phyloP scores from a whole-genome alignment of 2,888 invertebrate species.

The Tryphoninae sp. region DNA sequence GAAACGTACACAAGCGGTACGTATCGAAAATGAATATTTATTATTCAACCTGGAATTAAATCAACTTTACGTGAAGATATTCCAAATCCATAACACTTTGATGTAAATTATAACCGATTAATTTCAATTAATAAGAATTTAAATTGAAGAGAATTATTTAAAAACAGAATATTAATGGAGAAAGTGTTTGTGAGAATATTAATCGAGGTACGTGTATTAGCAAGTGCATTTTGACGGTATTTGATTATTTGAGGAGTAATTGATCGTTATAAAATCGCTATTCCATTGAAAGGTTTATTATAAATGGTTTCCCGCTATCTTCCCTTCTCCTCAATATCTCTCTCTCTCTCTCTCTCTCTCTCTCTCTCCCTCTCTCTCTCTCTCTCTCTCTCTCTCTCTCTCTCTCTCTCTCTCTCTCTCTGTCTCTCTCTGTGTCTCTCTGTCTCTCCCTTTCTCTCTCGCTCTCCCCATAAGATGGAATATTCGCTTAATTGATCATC shows the following conservation, averaged over 20 bases:
- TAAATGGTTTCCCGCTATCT: not conserved
- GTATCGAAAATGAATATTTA: too few species aligned
- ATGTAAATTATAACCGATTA: too few species aligned
- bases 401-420: not conserved
- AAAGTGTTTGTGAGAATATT: not conserved
- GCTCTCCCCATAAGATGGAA: constrained; percentile 16
- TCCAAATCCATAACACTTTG: too few species aligned
- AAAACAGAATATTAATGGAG: not conserved
- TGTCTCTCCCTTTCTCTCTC: not conserved
- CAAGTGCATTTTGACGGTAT: not conserved
- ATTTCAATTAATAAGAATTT: too few species aligned
- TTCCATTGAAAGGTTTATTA: not conserved
- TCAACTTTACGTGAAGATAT: too few species aligned
- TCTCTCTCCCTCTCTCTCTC: too few species aligned
- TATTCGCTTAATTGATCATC: constrained; percentile 50
- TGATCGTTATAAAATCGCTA: constrained; percentile 2
- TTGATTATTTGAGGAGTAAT: constrained; percentile 17
- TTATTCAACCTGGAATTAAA: too few species aligned
- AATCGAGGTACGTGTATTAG: not conserved
- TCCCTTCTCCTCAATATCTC: not conserved
- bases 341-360: not conserved
- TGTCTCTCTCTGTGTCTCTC: too few species aligned
- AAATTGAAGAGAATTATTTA: not conserved
- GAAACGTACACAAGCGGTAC: not conserved
- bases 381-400: not conserved